Evolutionary conservation across 2,113 vertebrate genomes (phyloP).

Genomic region (Mastomys coucha): DNA sequence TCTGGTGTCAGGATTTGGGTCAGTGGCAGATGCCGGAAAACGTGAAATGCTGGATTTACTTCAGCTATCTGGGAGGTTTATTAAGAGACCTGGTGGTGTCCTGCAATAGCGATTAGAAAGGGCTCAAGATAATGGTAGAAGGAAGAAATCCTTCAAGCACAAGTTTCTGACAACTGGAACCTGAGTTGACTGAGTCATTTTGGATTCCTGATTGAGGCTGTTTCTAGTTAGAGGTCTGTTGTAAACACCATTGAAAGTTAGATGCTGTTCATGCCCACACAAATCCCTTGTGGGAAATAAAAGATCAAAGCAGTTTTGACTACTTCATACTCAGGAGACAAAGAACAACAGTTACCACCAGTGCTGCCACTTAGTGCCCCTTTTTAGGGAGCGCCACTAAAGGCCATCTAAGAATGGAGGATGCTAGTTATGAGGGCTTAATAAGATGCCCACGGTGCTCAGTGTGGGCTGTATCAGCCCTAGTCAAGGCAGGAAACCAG

Average conservation of each 20-base stretch:
- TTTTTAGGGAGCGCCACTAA: conserved; percentile 6
- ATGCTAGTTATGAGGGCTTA: background rate
- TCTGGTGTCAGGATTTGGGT: conserved; percentile 45
- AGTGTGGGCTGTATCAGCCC: background rate
- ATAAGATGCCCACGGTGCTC: background rate
- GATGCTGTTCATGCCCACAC: conserved; percentile 11
- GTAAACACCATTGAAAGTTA: conserved; percentile 14
- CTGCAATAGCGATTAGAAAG: conserved; percentile 48
- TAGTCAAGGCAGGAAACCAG: background rate
- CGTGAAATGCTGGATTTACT: conserved; percentile 66
- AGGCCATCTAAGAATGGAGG: conserved; percentile 4
- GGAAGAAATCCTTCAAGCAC: conserved; percentile 59
- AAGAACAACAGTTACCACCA: background rate
- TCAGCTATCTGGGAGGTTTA: conserved; percentile 61
- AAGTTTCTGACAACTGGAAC: conserved; percentile 52
- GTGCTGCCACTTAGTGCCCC: background rate
- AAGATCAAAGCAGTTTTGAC: conserved; percentile 57
- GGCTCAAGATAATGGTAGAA: conserved; percentile 1
- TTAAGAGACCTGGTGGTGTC: conserved; percentile 21
- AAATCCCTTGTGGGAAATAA: conserved; percentile 39
- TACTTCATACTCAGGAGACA: background rate
- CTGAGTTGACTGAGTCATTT: background rate
- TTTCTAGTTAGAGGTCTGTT: conserved; percentile 40
- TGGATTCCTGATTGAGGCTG: conserved; percentile 31
- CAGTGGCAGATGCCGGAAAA: conserved; percentile 27